phyloP scores from a whole-genome alignment of 2,113 vertebrate species.

The Chaetura pelagica region DNA sequence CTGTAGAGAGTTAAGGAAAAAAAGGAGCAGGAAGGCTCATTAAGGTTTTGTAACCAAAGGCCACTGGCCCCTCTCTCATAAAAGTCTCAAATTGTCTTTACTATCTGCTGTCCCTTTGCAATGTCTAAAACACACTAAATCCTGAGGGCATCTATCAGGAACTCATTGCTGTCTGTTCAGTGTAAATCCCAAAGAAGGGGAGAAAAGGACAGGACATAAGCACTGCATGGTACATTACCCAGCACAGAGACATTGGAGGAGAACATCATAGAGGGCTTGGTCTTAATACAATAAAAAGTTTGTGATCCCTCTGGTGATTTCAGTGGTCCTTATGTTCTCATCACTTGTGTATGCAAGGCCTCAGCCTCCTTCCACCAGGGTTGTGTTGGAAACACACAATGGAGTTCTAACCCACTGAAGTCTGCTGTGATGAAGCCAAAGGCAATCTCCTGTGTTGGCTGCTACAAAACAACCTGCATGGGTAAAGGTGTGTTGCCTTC shows the following conservation, averaged over 20 bases:
- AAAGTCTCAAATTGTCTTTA: slow-evolving; percentile 12
- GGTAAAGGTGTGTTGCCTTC: not conserved
- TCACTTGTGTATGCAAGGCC: not conserved
- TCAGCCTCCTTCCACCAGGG: not conserved
- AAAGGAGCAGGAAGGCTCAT: slow-evolving; percentile 23
- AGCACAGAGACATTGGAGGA: not conserved
- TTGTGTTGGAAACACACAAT: accelerated
- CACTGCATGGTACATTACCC: not conserved
- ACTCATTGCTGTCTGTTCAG: not conserved
- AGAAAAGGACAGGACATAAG: not conserved
- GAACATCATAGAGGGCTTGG: not conserved
- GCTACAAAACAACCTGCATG: not conserved
- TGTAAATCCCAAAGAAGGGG: not conserved
- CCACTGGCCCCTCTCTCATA: not conserved
- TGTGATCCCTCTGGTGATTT: not conserved
- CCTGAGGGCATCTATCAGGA: slow-evolving; percentile 7
- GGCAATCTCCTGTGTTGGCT: not conserved
- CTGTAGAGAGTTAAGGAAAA: not conserved
- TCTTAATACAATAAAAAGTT: not conserved
- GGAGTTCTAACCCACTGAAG: not conserved
- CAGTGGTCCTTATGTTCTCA: not conserved
- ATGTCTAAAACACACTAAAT: not conserved
- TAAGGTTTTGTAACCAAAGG: slow-evolving; percentile 5
- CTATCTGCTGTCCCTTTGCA: not conserved
- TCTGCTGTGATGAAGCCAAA: not conserved